Conservation (phyloP, 1,140 invertebrate genomes). For the Nephila pilipes region DNA sequence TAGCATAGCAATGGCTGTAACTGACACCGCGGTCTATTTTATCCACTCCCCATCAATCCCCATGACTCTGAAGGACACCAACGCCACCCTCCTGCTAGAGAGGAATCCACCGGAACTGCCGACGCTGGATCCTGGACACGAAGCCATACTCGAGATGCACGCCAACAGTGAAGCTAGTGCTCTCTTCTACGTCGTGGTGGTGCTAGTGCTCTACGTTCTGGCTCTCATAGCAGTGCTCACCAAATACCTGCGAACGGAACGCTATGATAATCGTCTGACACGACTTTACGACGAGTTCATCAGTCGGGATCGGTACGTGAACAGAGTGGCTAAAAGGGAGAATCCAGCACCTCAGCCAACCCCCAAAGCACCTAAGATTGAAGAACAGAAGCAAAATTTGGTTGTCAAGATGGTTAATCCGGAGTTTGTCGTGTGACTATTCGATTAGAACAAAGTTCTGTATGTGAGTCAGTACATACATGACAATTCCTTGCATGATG, state of each 20-base stretch:
- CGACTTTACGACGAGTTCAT: conserved; percentile 76
- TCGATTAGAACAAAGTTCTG: too few relatives aligned
- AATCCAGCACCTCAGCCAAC: background rate
- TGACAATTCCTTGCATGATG: too few relatives aligned
- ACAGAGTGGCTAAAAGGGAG: conserved; percentile 47
- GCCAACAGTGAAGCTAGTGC: conserved; percentile 76
- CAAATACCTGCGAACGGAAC: conserved; percentile 73
- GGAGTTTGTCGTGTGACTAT: conserved; percentile 31
- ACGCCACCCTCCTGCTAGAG: background rate
- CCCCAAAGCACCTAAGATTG: background rate
- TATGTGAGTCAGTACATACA: too few relatives aligned
- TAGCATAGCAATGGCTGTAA: conserved; percentile 30
- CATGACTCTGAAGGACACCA: conserved; percentile 64
- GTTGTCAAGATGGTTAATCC: conserved; percentile 38
- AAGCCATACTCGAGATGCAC: conserved; percentile 77
- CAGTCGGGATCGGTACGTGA: conserved; percentile 58
- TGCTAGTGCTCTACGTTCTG: conserved; percentile 77
- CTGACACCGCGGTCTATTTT: conserved; percentile 15
- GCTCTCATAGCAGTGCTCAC: conserved; percentile 71
- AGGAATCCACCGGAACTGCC: background rate
- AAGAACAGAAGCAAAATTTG: conserved; percentile 39
- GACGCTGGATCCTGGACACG: conserved; percentile 60
- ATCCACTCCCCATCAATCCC: conserved; percentile 66
- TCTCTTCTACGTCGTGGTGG: conserved; percentile 77
- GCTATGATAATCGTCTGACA: conserved; percentile 74